Evolutionary conservation across 2,888 invertebrate genomes (phyloP).

Genomic region (Drosophila prolongata): DNA sequence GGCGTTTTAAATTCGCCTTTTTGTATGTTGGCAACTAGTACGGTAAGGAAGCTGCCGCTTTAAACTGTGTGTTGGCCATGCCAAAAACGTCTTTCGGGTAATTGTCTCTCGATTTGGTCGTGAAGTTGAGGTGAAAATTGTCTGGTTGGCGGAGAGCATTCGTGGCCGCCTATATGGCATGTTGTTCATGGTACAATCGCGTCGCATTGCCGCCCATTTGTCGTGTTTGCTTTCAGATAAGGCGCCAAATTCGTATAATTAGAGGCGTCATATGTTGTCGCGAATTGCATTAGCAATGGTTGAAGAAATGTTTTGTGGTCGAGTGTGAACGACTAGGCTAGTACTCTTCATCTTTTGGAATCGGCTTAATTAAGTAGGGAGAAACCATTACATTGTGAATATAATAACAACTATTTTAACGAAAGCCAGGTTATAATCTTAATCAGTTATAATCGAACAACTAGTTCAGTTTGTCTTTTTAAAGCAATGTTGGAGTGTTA

Average conservation of each 20-base stretch:
- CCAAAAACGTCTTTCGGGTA: slow-evolving; percentile 65
- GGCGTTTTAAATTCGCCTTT: slow-evolving; percentile 49
- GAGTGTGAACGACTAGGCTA: neutral
- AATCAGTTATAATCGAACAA: too few species aligned
- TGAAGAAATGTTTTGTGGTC: slow-evolving; percentile 20
- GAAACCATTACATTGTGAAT: too few species aligned
- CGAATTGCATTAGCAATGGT: slow-evolving; percentile 61
- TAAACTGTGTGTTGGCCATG: slow-evolving; percentile 51
- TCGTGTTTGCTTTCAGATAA: slow-evolving; percentile 71
- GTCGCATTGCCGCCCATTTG: slow-evolving; percentile 67
- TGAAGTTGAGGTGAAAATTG: slow-evolving; percentile 67
- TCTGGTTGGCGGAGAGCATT: slow-evolving; percentile 27
- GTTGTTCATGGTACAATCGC: slow-evolving; percentile 48
- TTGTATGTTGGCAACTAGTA: slow-evolving; percentile 50
- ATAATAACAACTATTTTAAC: too few species aligned
- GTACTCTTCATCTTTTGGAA: neutral
- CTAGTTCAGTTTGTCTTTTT: too few species aligned
- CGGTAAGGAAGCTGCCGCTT: slow-evolving; percentile 61
- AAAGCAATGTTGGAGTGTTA: too few species aligned
- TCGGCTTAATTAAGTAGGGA: too few species aligned
- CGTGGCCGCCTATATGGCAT: slow-evolving; percentile 28
- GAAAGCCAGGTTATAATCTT: too few species aligned
- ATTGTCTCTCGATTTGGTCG: slow-evolving; percentile 66
- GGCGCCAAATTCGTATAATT: slow-evolving; percentile 76
- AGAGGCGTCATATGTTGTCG: slow-evolving; percentile 70